A percentile compares a stretch with the other conserved stretches of the same genome.
Conservation (phyloP, 1,140 invertebrate species). For the Nymphalis io region DNA sequence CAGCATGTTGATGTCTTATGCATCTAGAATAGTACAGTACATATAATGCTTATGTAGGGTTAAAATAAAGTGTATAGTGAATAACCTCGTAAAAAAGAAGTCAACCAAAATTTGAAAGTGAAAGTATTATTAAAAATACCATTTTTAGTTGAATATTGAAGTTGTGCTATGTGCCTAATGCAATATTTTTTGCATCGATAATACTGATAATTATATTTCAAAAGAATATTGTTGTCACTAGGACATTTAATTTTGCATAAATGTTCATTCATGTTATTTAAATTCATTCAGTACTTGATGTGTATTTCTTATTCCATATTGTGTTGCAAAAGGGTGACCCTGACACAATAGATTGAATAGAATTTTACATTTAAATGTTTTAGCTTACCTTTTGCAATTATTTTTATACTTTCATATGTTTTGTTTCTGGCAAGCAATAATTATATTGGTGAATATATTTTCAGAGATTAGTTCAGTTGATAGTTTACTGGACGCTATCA, state of each 20-base stretch:
- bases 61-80: not conserved
- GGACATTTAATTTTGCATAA: constrained; percentile 10
- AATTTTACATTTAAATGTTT: constrained; percentile 5
- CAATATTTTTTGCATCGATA: constrained; percentile 2
- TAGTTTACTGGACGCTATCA: constrained; percentile 65
- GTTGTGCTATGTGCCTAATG: not conserved
- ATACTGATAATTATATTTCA: not conserved
- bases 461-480: constrained; percentile 73
- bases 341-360: not conserved
- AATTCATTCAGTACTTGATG: constrained; percentile 3
- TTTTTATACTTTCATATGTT: not conserved
- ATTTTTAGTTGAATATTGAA: not conserved
- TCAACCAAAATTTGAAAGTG: not conserved
- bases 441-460: constrained; percentile 39
- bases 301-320: constrained; percentile 2
- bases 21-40: constrained; percentile 17
- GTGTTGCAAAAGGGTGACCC: not conserved
- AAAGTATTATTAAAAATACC: constrained; percentile 10
- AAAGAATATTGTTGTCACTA: constrained; percentile 2
- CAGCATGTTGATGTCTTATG: not conserved
- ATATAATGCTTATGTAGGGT: not conserved
- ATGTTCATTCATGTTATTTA: constrained; percentile 26
- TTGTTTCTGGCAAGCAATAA: not conserved
- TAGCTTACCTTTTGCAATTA: not conserved
- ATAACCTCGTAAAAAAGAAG: not conserved